These are phyloP conservation scores for Pangasianodon hypophthalmus DNA, from an alignment of 2,113 vertebrate genomes.

Conservation along the genomic window DNA sequence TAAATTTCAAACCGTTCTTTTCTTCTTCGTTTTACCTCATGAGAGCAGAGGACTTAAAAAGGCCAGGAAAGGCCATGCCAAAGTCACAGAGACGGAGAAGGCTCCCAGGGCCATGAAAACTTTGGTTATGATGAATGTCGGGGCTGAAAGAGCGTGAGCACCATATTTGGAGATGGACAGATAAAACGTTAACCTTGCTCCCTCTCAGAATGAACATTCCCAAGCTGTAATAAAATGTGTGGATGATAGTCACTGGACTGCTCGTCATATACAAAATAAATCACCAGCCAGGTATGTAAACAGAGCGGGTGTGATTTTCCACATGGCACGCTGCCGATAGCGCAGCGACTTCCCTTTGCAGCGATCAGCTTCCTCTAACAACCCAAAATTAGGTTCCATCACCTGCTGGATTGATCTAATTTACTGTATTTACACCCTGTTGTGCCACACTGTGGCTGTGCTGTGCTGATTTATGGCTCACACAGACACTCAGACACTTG, in stretches of 20 bases:
- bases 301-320: conserved; percentile 54
- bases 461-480: conserved; percentile 22
- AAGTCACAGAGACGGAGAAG: conserved; percentile 14
- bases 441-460: conserved; percentile 28
- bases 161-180: conserved; percentile 58
- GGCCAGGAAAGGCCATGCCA: conserved; percentile 38
- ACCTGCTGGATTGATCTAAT: conserved; percentile 46
- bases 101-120: conserved; percentile 40
- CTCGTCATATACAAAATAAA: conserved; percentile 62
- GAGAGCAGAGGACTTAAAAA: conserved; percentile 1
- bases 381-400: conserved; percentile 45
- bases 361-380: conserved; percentile 45
- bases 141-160: conserved; percentile 39
- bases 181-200: conserved; percentile 52
- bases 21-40: not conserved
- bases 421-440: conserved; percentile 46
- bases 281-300: conserved; percentile 60
- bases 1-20: not conserved
- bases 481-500: not conserved
- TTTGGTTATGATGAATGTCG: conserved; percentile 58
- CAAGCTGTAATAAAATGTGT: conserved; percentile 58
- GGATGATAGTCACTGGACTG: conserved; percentile 56
- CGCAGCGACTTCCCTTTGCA: conserved; percentile 49
- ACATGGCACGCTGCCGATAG: conserved; percentile 47
- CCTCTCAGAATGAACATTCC: conserved; percentile 58